Evolutionary conservation across 2,888 invertebrate species (phyloP), one percentile per base, ranked within the genome.

Genomic region (Meganola albula): DNA sequence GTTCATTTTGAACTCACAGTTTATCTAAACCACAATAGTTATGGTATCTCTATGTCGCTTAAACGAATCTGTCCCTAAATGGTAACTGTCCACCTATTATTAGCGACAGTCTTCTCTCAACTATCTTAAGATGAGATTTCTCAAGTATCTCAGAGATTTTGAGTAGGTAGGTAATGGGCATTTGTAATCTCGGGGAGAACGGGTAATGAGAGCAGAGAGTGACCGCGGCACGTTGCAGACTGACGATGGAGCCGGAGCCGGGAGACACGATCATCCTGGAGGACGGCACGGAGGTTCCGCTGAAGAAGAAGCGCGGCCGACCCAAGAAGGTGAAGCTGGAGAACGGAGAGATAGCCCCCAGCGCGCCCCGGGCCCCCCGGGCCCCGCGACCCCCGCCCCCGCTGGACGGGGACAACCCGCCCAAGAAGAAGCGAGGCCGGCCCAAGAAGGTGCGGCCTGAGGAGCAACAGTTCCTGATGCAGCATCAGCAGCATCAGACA

Each of bases 231-330:
- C 50, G 45, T 72, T 72, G 38, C 80, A 87, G 87, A 58, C 74
- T 87, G 57, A 85, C 85, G 16, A 83, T 77, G 76, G 87, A 86
- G 59, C 86, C 87, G 40, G 85, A 86, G 63, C 79, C 82, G 24
- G 85, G 86, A 2, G 87, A 86, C 72, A 86, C 86, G 44, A 86
- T 86, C 56, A 73, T 86, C 34, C 85, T 88, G 31, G 89, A 89
- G 61, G 90, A 90, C 74, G 89, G 89, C 52, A 88, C 88, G 29
- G 88, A 89, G 60, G 83, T 91, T 42, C 92, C 93, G 0, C 91
- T 92, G 26, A 95, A 95, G 82, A 95, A 95, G 87, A 95, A 95
- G 74, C 88, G 95, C n/a, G 95, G 95, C 1, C 83, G 95, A n/a
- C 95, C 95, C 40, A 95, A 95, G 84, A 95, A 95, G 75, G 90